Evolutionary conservation across 2,797 vertebrate species (phyloP).

Genomic region (Australoheros facetus): DNA sequence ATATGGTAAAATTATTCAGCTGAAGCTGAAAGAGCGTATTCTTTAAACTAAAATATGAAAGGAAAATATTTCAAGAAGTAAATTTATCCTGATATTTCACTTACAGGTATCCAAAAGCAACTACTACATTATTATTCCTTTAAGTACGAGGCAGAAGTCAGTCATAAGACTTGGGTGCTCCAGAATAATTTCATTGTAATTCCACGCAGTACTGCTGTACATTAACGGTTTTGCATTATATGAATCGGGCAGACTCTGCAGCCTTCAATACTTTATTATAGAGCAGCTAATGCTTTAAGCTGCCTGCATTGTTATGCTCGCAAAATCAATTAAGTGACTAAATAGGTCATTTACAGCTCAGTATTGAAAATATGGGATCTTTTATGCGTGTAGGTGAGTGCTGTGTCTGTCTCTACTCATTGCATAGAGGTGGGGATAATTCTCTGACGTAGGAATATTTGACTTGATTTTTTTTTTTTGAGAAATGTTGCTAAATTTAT

Average conservation of each 20-base stretch:
- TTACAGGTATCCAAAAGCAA: background rate
- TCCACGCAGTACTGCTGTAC: conserved; percentile 20
- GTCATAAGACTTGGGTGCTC: background rate
- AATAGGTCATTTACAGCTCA: conserved; percentile 69
- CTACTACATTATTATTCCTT: background rate
- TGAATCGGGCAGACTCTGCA: conserved; percentile 46
- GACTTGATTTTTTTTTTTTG: background rate
- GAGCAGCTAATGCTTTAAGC: conserved; percentile 66
- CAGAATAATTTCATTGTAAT: conserved; percentile 8
- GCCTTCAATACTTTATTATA: conserved; percentile 48
- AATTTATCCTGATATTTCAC: background rate
- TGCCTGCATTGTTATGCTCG: conserved; percentile 56
- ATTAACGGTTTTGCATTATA: conserved; percentile 57
- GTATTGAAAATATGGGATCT: conserved; percentile 27
- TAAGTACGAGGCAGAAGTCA: conserved; percentile 6
- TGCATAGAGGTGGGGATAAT: conserved; percentile 1
- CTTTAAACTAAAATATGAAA: background rate
- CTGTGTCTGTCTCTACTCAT: background rate
- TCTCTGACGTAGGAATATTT: background rate
- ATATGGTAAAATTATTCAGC: background rate
- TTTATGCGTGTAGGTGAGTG: background rate
- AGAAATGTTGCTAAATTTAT: background rate
- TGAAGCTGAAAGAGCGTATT: background rate
- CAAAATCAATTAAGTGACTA: conserved; percentile 75
- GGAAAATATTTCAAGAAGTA: background rate